phyloP scores from a whole-genome alignment of 2,113 vertebrate genomes.

The Isichthys henryi region DNA sequence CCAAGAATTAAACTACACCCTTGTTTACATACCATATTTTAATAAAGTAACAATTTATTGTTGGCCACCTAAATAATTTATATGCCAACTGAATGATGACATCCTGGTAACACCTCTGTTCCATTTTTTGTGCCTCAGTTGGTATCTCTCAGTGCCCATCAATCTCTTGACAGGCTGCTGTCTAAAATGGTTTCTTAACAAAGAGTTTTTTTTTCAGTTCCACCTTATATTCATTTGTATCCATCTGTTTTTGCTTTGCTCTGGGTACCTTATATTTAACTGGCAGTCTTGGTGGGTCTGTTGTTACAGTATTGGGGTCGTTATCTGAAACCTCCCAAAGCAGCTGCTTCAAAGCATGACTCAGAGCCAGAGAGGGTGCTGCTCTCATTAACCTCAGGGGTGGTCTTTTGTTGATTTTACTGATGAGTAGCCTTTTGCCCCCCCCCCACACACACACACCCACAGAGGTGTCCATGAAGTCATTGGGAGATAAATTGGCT shows the following conservation, averaged over 20 bases:
- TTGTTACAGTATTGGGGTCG: background rate
- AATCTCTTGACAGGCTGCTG: background rate
- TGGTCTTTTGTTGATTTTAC: background rate
- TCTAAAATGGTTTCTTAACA: background rate
- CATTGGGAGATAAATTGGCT: background rate
- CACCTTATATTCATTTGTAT: background rate
- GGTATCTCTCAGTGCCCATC: background rate
- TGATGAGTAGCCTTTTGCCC: background rate
- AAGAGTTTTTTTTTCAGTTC: background rate
- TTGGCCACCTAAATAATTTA: no score
- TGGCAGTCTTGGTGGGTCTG: background rate
- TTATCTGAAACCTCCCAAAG: background rate
- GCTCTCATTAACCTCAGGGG: background rate
- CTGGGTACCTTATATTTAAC: background rate
- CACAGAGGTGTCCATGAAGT: background rate
- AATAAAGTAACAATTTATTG: background rate
- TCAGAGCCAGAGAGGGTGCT: background rate
- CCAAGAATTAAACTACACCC: no score
- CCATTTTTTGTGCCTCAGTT: background rate
- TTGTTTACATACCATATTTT: background rate
- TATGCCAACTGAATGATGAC: background rate
- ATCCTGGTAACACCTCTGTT: background rate
- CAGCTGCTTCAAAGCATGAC: slow-evolving; percentile 2
- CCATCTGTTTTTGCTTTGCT: background rate
- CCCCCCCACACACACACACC: background rate